Conservation (phyloP, 2,113 vertebrate genomes). For the Acrocephalus arundinaceus region DNA sequence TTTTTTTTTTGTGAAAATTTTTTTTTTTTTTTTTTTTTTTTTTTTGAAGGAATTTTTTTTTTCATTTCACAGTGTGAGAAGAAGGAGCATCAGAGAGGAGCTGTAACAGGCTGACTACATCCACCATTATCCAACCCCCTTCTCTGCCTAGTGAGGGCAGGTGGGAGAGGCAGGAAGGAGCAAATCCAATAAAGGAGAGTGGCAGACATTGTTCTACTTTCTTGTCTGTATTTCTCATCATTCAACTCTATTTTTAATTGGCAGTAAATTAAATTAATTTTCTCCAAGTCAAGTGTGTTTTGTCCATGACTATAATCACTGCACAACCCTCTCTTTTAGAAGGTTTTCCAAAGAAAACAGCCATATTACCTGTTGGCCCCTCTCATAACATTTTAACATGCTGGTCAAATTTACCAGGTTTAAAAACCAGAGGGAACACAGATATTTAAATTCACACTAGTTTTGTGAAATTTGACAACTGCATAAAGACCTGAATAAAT, state of each 20-base stretch:
- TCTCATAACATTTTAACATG: neutral
- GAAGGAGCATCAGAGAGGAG: neutral
- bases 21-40: too few relatives aligned
- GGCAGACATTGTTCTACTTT: neutral
- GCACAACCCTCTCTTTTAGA: neutral
- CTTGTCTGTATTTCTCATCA: neutral
- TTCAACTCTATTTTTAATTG: neutral
- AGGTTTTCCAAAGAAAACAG: neutral
- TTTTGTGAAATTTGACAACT: neutral
- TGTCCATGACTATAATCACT: neutral
- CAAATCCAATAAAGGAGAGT: neutral
- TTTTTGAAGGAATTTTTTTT: too few relatives aligned
- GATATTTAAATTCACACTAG: neutral
- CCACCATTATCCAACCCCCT: neutral
- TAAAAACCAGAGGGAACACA: neutral
- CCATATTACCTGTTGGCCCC: neutral
- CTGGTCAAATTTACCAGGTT: neutral
- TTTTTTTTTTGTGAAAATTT: too few relatives aligned
- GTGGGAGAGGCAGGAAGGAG: neutral
- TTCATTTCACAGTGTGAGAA: neutral
- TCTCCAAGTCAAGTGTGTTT: neutral
- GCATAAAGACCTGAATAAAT: neutral
- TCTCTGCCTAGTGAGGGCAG: rapidly evolving
- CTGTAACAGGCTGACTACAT: too few relatives aligned
- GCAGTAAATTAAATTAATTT: neutral